Conservation (phyloP, 2,888 invertebrate species). For the Cylindroiulus punctatus region DNA sequence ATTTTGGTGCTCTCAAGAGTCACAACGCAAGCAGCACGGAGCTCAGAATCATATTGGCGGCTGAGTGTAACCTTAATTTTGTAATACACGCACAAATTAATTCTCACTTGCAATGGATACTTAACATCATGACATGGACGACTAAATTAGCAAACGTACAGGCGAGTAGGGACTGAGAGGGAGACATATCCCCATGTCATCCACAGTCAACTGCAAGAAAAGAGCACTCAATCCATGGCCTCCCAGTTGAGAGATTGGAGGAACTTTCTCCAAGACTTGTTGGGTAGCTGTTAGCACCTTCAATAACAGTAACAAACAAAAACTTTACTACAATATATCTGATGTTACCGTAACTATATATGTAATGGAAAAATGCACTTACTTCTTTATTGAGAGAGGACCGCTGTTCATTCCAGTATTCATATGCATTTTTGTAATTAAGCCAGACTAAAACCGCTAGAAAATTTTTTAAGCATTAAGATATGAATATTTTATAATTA, state of each 20-base stretch:
- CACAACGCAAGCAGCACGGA: slow-evolving; percentile 91
- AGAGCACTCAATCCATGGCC: slow-evolving; percentile 87
- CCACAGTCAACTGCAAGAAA: slow-evolving; percentile 92
- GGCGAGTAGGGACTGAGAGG: slow-evolving; percentile 86
- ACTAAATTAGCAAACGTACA: slow-evolving; percentile 66
- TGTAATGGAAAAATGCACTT: slow-evolving; percentile 44
- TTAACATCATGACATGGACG: too few species aligned
- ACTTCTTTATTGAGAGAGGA: slow-evolving; percentile 91
- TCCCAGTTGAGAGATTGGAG: slow-evolving; percentile 78
- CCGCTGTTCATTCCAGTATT: slow-evolving; percentile 98
- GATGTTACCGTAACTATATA: neutral
- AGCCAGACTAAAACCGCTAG: slow-evolving; percentile 95
- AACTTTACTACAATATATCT: neutral
- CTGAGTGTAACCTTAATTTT: slow-evolving; percentile 63
- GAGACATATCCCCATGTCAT: slow-evolving; percentile 95
- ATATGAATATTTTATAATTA: slow-evolving; percentile 29
- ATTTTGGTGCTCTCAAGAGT: slow-evolving; percentile 97
- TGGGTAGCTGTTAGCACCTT: slow-evolving; percentile 67
- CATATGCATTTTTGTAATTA: slow-evolving; percentile 99
- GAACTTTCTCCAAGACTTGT: slow-evolving; percentile 75
- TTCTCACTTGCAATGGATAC: too few species aligned
- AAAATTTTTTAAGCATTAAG: slow-evolving; percentile 16
- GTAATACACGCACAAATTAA: neutral
- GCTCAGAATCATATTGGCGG: slow-evolving; percentile 77
- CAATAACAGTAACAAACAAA: slow-evolving; percentile 60